A percentile compares a stretch with the other conserved stretches of the same genome.
Conservation (phyloP, 2,113 vertebrate species). For the Paraplagusia blochii region DNA sequence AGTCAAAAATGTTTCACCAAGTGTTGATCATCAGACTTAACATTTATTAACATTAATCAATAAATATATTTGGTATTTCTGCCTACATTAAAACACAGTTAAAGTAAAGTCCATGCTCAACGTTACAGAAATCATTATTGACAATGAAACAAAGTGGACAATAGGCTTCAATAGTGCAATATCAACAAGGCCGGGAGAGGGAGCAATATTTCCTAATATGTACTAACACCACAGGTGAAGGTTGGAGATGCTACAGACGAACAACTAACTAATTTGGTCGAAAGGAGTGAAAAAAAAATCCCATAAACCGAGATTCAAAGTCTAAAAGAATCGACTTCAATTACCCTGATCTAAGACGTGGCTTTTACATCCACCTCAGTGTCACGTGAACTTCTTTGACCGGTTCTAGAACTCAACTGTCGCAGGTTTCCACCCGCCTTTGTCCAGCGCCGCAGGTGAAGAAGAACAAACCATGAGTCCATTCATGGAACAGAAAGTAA, state of each 20-base stretch:
- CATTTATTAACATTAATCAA: too few species aligned
- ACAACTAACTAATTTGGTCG: slow-evolving; percentile 42
- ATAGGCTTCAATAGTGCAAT: slow-evolving; percentile 53
- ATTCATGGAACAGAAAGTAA: slow-evolving; percentile 9
- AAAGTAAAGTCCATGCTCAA: neutral
- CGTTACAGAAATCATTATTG: slow-evolving; percentile 50
- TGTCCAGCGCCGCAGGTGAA: slow-evolving; percentile 30
- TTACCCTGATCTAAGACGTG: slow-evolving; percentile 37
- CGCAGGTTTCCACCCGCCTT: slow-evolving; percentile 9
- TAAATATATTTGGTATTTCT: too few species aligned
- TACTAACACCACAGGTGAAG: slow-evolving; percentile 18
- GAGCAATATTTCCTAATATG: neutral
- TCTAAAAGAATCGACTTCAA: slow-evolving; percentile 26
- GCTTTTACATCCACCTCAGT: slow-evolving; percentile 10
- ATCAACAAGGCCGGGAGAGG: slow-evolving; percentile 48
- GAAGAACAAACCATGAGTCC: neutral
- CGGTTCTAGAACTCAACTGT: slow-evolving; percentile 14
- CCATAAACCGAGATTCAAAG: slow-evolving; percentile 33
- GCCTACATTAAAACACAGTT: too few species aligned
- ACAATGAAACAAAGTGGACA: slow-evolving; percentile 35
- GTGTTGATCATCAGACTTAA: too few species aligned
- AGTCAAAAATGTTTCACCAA: too few species aligned
- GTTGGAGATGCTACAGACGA: slow-evolving; percentile 28
- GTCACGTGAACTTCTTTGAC: slow-evolving; percentile 39
- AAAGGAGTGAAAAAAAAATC: neutral